Conservation (phyloP, 2,797 vertebrate species). For the Scleropages formosus region DNA sequence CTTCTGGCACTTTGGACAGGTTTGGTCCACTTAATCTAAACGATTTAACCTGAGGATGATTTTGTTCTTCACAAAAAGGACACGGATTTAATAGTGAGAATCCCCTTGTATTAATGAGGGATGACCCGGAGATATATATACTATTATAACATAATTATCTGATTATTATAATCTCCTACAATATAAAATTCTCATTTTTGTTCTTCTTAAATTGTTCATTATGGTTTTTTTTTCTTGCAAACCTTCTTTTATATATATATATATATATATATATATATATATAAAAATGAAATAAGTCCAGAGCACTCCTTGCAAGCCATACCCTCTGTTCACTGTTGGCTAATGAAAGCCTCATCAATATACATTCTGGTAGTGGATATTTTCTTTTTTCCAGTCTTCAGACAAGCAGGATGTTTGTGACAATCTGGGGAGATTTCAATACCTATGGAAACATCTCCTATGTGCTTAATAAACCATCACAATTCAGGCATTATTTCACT, state of each 20-base stretch:
- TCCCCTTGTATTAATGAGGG: conserved; percentile 64
- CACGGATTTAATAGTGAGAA: conserved; percentile 47
- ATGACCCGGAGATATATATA: conserved; percentile 53
- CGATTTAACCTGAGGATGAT: conserved; percentile 48
- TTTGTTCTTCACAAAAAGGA: conserved; percentile 53
- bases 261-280: conserved; percentile 43
- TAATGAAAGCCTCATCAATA: no score
- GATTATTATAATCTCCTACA: conserved; percentile 55
- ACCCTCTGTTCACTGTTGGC: no score
- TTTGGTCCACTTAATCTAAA: conserved; percentile 43
- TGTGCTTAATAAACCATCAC: no score
- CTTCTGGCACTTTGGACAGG: neutral
- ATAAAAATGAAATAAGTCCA: neutral
- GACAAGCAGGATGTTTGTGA: no score
- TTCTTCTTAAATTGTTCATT: conserved; percentile 59
- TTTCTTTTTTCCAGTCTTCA: no score
- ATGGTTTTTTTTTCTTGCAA: conserved; percentile 48
- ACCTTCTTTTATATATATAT: conserved; percentile 49
- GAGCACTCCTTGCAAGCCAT: no score
- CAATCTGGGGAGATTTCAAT: no score
- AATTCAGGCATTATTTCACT: no score
- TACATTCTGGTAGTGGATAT: no score
- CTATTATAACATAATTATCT: conserved; percentile 52
- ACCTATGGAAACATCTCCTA: no score
- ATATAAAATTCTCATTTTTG: conserved; percentile 59